A percentile compares a stretch with the other conserved stretches of the same genome.
phyloP scores from a whole-genome alignment of 53 echinoderm and acorn worm species.

The Paracentrotus lividus region DNA sequence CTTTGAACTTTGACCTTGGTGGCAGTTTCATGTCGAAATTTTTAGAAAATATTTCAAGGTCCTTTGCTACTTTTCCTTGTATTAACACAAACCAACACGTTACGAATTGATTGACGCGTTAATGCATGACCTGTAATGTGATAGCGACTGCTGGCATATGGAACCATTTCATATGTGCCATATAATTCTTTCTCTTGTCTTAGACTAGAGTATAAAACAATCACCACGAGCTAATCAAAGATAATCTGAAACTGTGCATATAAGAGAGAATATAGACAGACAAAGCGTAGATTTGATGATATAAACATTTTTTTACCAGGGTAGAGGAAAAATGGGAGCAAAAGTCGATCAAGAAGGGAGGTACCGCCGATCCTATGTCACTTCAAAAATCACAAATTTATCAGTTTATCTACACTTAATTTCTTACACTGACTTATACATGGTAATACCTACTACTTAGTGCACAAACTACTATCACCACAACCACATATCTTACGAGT shows the following conservation, averaged over 20 bases:
- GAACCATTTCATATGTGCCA: conserved; percentile 68
- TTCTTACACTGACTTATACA: conserved; percentile 64
- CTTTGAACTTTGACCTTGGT: conserved; percentile 71
- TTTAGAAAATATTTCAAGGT: conserved; percentile 69
- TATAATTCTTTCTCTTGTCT: conserved; percentile 62
- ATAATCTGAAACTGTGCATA: conserved; percentile 65
- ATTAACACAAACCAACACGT: conserved; percentile 15
- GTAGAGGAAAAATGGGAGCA: conserved; percentile 63
- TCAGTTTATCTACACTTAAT: conserved; percentile 70
- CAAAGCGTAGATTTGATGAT: conserved; percentile 67
- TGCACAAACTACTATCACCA: conserved; percentile 71
- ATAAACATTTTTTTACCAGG: conserved; percentile 53
- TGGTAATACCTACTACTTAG: conserved; percentile 60
- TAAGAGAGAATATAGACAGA: conserved; percentile 70
- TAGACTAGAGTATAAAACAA: conserved; percentile 64
- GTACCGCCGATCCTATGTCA: conserved; percentile 45
- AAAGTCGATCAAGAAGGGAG: not conserved
- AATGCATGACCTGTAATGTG: not conserved
- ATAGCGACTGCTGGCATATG: conserved; percentile 51
- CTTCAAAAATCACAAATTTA: conserved; percentile 73
- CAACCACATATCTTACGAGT: conserved; percentile 67
- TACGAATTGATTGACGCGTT: conserved; percentile 11
- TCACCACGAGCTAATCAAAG: conserved; percentile 29
- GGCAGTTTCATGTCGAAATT: conserved; percentile 67
- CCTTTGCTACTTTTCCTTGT: conserved; percentile 33